Base-by-base conservation (phyloP, 2,888 invertebrate species). In the Ochropleura leucogaster region DNA sequence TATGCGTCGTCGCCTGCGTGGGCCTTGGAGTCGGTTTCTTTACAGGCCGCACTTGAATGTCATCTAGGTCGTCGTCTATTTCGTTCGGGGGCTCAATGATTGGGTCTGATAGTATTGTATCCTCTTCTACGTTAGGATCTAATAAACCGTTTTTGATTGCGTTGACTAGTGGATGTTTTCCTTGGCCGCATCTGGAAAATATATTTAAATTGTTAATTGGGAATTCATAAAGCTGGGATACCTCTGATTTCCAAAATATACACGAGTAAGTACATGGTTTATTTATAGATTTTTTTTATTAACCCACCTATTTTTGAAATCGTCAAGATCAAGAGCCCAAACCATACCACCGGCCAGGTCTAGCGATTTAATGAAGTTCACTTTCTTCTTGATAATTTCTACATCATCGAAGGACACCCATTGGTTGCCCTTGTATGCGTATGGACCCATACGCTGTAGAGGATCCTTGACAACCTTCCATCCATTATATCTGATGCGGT, bases 351-450 rank as follows among this genome's bases (percentile, higher is more conserved):
- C 99, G 18, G 98, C 99, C 30, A 99, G 97, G 80, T 98, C 97
- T 93, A 98, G 96, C 18, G 97, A 97, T 79, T 98, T 97, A 53
- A 99, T 97, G 88, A 97, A 98, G 87, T 98, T 97, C 0, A 98
- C 98, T 95, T 99, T 99, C 82, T 97, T 97, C 79, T 97, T 97
- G 62, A 99, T 97, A 94, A 98, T 98, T 51, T 97, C 97, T 12
- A 97, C 96, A 90, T 99, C 99, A 90, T 99, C 99, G 89, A 97
- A 99, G 4, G 98, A 98, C 40, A 99, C 98, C 99, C 99, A 99
- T 90, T 99, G 99, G 89, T 98, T 98, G 64, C 98, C 98, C 89
- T 98, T 98, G 90, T 97, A 98, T 0, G 99, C 98, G 87, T 98
- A 99, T 0, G 99, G 99, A 7, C 99, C 99, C 97, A 99, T 98